Percentiles rank a stretch among this genome's conserved stretches.
Conservation (phyloP, 2,113 vertebrate genomes). For the Eublepharis macularius region DNA sequence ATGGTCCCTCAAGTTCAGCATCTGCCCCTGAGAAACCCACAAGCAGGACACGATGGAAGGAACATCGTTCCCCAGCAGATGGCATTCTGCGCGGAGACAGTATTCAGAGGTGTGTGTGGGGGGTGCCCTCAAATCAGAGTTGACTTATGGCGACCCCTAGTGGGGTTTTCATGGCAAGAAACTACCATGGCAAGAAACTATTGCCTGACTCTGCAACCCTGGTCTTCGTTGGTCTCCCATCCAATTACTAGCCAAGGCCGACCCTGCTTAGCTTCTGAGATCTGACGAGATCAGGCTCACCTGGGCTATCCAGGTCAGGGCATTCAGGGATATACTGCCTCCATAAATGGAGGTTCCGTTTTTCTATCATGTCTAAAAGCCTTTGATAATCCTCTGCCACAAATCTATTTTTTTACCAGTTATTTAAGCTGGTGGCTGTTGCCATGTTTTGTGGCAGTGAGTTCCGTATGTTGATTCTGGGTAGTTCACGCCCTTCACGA, state of each 20-base stretch:
- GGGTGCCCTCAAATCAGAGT: no score
- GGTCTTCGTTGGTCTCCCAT: no score
- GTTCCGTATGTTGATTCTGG: not conserved
- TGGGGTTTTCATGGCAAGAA: no score
- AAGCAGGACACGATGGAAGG: not conserved
- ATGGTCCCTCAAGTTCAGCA: no score
- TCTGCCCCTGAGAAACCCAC: no score
- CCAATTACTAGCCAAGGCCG: no score
- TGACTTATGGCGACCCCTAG: no score
- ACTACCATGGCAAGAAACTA: no score
- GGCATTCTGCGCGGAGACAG: not conserved
- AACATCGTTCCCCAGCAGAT: not conserved
- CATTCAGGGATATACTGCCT: not conserved
- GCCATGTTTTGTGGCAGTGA: not conserved
- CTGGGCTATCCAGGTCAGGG: no score
- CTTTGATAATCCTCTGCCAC: not conserved
- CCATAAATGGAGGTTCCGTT: not conserved
- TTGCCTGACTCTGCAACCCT: no score
- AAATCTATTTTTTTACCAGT: not conserved
- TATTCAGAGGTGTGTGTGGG: not conserved
- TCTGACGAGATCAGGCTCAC: no score
- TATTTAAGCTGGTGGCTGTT: not conserved
- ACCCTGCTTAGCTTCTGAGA: no score
- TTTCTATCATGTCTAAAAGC: not conserved
- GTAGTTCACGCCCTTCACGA: not conserved